A percentile compares a stretch with the other conserved stretches of the same genome.
Conservation (phyloP, 2,888 invertebrate species). For the Crocallis elinguaria region DNA sequence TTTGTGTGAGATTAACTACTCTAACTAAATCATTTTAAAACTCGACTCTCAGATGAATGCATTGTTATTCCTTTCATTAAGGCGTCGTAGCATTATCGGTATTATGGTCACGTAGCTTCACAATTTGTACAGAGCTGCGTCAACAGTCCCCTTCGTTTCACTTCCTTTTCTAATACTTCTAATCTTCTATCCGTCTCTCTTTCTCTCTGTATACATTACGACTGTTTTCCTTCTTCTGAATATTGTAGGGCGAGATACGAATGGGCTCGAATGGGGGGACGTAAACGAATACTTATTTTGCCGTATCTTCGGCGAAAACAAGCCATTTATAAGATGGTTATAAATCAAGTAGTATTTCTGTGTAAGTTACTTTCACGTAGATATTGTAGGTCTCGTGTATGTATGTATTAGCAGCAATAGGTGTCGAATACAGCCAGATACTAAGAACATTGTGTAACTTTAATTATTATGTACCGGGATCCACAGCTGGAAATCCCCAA, state of each 20-base stretch:
- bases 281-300: slow-evolving; percentile 72
- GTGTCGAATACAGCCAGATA: no score
- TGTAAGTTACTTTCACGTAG: slow-evolving; percentile 31
- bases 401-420: background rate
- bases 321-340: slow-evolving; percentile 67
- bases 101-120: slow-evolving; percentile 49
- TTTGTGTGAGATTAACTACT: no score
- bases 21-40: background rate
- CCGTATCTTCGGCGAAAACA: slow-evolving; percentile 71
- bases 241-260: slow-evolving; percentile 59
- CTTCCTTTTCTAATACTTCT: slow-evolving; percentile 45
- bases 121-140: slow-evolving; percentile 52
- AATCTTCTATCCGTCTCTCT: slow-evolving; percentile 48
- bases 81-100: no score
- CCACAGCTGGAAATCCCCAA: no score
- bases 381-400: background rate
- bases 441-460: no score
- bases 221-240: slow-evolving; percentile 71
- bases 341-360: slow-evolving; percentile 61
- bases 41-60: background rate
- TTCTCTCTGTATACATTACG: slow-evolving; percentile 66
- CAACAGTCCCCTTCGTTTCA: slow-evolving; percentile 46
- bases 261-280: slow-evolving; percentile 51
- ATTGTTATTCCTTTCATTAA: slow-evolving; percentile 15
- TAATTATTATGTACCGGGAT: no score